Conservation (phyloP, 2,888 invertebrate species). For the Philopedon plagiatum region DNA sequence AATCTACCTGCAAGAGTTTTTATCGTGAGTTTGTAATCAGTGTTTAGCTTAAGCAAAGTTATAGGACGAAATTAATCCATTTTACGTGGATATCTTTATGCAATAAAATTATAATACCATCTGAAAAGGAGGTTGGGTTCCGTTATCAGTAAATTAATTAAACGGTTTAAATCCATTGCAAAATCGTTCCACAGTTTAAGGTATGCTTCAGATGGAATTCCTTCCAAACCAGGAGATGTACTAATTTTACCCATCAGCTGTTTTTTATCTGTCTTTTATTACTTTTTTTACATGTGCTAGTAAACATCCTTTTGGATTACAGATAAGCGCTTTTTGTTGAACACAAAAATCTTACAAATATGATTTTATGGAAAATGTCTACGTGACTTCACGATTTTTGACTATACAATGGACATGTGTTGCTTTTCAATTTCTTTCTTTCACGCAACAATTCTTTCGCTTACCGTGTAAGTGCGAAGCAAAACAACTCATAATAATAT, state of each 20-base stretch:
- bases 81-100: background rate
- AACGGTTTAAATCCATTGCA: background rate
- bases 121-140: background rate
- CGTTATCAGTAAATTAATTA: background rate
- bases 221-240: no score
- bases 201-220: background rate
- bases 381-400: no score
- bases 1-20: background rate
- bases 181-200: background rate
- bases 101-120: background rate
- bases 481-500: no score
- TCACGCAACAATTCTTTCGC: no score
- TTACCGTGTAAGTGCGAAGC: no score
- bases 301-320: background rate
- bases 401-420: no score
- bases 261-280: background rate
- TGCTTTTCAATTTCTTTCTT: no score
- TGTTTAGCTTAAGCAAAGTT: background rate
- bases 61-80: background rate
- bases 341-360: no score
- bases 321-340: no score
- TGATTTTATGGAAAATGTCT: no score
- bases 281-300: background rate
- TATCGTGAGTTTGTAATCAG: background rate
- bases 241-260: background rate